A percentile compares a stretch with the other conserved stretches of the same genome.
Conservation (phyloP, 2,113 vertebrate species). For the Recurvirostra avosetta region DNA sequence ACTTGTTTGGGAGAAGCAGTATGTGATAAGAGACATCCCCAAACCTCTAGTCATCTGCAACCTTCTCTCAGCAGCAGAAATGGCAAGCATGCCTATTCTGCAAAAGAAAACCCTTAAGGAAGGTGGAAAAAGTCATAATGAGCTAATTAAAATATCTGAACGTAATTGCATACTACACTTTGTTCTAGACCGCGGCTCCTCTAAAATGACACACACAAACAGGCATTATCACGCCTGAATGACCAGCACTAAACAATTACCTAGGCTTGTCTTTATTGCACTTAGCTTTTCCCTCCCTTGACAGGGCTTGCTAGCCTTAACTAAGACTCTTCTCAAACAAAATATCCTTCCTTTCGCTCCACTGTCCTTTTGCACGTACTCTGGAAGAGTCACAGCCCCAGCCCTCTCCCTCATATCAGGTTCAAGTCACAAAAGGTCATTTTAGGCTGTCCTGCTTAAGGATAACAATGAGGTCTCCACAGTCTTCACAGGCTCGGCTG, state of each 20-base stretch:
- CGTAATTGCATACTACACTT: not conserved
- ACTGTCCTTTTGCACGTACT: not conserved
- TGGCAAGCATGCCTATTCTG: not conserved
- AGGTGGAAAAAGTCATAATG: not conserved
- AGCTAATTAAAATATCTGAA: not conserved
- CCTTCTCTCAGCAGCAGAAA: not conserved
- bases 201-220: not conserved
- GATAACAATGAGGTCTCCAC: not conserved
- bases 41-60: not conserved
- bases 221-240: not conserved
- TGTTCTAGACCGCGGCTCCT: not conserved
- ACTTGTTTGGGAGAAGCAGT: not conserved
- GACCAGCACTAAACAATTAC: not conserved
- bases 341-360: not conserved
- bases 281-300: not conserved
- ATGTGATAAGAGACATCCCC: not conserved
- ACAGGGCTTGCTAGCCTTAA: not conserved
- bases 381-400: not conserved
- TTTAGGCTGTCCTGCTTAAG: not conserved
- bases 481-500: fast-evolving
- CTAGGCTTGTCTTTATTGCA: not conserved
- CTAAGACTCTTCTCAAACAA: not conserved
- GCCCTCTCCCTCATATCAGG: fast-evolving
- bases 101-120: conserved; percentile 12
- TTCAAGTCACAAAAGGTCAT: not conserved